Evolutionary conservation across 1,140 invertebrate species (phyloP).

Genomic region (Bombyx mori): DNA sequence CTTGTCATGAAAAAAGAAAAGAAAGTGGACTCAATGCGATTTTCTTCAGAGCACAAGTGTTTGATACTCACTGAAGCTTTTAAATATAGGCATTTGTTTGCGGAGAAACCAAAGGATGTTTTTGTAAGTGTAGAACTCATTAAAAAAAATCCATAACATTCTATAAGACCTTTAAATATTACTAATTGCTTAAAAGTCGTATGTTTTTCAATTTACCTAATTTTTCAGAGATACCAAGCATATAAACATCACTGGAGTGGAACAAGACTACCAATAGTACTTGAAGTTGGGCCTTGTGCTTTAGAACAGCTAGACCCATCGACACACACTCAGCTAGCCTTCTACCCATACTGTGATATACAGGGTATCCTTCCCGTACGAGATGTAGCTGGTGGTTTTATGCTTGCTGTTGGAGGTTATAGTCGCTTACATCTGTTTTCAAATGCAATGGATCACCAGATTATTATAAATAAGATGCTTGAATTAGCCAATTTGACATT

Average conservation of each 20-base stretch:
- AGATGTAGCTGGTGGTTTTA: constrained; percentile 86
- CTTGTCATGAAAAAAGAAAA: constrained; percentile 91
- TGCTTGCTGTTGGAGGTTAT: constrained; percentile 89
- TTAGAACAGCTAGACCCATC: constrained; percentile 92
- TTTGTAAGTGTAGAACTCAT: constrained; percentile 71
- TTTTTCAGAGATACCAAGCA: constrained; percentile 86
- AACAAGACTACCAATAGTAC: constrained; percentile 85
- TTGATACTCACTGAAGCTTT: constrained; percentile 94
- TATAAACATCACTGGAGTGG: constrained; percentile 98
- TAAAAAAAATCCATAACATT: no score
- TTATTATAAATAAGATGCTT: constrained; percentile 88
- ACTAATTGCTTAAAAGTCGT: no score
- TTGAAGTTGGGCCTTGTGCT: constrained; percentile 91
- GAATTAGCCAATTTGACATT: constrained; percentile 85
- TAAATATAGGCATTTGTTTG: constrained; percentile 83
- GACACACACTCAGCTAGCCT: constrained; percentile 83
- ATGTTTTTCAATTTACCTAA: no score
- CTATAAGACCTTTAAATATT: no score
- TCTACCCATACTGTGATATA: constrained; percentile 90
- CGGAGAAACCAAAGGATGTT: constrained; percentile 83
- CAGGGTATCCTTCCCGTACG: constrained; percentile 73
- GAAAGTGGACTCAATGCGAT: constrained; percentile 95
- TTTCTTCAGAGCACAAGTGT: constrained; percentile 96
- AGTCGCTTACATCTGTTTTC: constrained; percentile 92
- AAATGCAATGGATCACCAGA: constrained; percentile 82